Percentiles rank a stretch among this genome's conserved stretches.
Conservation (phyloP, 2,797 vertebrate species). For the Enteromius trimaculatus region DNA sequence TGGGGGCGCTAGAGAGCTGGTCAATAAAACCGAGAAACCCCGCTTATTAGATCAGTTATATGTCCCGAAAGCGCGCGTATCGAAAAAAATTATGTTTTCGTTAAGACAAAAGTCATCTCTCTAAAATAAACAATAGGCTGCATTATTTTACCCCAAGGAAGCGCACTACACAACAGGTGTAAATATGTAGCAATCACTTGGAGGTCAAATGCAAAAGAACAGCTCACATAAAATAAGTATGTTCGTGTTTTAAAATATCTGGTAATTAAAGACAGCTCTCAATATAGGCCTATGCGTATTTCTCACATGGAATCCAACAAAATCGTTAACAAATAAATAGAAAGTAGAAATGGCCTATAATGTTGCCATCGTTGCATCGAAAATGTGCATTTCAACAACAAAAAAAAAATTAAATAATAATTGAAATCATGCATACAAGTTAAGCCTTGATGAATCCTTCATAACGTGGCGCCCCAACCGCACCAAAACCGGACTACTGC, state of each 20-base stretch:
- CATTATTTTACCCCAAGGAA: neutral
- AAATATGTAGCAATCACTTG: neutral
- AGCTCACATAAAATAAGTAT: too few relatives aligned
- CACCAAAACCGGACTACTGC: constrained; percentile 35
- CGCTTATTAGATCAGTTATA: constrained; percentile 8
- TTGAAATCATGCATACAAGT: neutral
- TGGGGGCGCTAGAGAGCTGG: constrained; percentile 59
- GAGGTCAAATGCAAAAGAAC: neutral
- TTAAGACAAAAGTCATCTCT: neutral
- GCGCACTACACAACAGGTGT: neutral
- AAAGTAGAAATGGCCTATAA: neutral
- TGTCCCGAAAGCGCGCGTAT: neutral
- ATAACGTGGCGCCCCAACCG: constrained; percentile 37
- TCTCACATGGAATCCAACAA: neutral
- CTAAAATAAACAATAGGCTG: neutral
- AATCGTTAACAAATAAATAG: neutral
- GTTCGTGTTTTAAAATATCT: neutral
- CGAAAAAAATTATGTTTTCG: constrained; percentile 7
- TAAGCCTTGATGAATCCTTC: neutral
- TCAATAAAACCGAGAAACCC: neutral
- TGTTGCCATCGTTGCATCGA: neutral
- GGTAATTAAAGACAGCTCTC: neutral
- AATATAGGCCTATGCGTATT: neutral
- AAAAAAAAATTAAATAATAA: neutral
- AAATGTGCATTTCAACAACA: neutral